A percentile compares a stretch with the other conserved stretches of the same genome.
These are phyloP conservation scores for Drosophila trapezifrons DNA, from an alignment of 1,140 invertebrate genomes.

Conservation along the genomic window DNA sequence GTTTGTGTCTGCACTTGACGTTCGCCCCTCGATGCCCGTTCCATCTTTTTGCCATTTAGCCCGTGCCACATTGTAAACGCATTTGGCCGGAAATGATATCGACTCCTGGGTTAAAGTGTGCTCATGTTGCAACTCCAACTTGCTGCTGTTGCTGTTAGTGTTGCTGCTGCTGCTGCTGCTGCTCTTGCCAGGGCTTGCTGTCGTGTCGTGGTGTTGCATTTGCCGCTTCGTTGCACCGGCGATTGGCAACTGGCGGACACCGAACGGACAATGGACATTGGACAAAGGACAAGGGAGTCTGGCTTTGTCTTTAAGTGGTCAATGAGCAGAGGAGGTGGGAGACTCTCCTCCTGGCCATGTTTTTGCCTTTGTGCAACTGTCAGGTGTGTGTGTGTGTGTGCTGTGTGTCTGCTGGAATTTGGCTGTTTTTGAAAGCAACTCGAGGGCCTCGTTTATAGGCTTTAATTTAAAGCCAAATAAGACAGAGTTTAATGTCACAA, in stretches of 20 bases:
- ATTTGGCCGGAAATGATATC: slow-evolving; percentile 78
- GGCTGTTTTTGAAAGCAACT: slow-evolving; percentile 6
- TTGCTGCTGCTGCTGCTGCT: slow-evolving; percentile 18
- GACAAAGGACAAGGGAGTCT: slow-evolving; percentile 20
- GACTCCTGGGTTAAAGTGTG: slow-evolving; percentile 63
- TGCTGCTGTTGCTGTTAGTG: no score
- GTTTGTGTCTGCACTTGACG: slow-evolving; percentile 36
- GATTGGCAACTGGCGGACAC: slow-evolving; percentile 65
- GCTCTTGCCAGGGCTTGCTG: slow-evolving; percentile 44
- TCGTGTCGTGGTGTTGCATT: slow-evolving; percentile 77
- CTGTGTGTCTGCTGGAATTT: slow-evolving; percentile 11
- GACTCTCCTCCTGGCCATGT: slow-evolving; percentile 4
- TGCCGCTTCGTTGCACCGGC: slow-evolving; percentile 72
- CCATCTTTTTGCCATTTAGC: slow-evolving; percentile 28
- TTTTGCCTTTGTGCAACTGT: slow-evolving; percentile 43
- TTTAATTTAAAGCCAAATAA: slow-evolving; percentile 7
- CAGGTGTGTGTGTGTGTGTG: slow-evolving; percentile 20
- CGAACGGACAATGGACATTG: slow-evolving; percentile 37
- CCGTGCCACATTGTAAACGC: slow-evolving; percentile 62
- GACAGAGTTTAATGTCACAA: not conserved
- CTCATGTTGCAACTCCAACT: slow-evolving; percentile 57
- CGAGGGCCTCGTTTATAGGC: not conserved
- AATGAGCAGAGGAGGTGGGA: slow-evolving; percentile 55
- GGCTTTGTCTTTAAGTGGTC: slow-evolving; percentile 72
- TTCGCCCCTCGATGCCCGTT: slow-evolving; percentile 14